Evolutionary conservation across 2,888 invertebrate species (phyloP), one percentile per base, ranked within the genome.

Genomic region (Pinctada fucata): DNA sequence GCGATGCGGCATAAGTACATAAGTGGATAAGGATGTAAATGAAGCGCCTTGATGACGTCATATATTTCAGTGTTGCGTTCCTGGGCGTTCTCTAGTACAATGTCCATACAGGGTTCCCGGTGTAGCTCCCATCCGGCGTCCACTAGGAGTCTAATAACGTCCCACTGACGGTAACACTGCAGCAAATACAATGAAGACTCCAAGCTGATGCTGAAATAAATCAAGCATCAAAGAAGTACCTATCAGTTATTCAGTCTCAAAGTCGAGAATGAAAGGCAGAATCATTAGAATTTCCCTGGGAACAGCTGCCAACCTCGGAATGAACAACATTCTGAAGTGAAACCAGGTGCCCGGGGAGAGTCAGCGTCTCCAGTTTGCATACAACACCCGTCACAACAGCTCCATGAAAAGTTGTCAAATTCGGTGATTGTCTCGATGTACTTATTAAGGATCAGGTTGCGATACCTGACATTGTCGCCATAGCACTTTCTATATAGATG

Each of bases 111-210:
- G 6, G 58, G 58, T 58, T 58, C 58, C 13, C 58, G 58, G 58
- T 58, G 58, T 6, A 58, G 58, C 58, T 58, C 58, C 58, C 58
- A 58, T 58, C 58, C 58, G 8, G 58, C 58, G 8, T 6, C 13
- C 58, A 58, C 58, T 6, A 58, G 58, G 13, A 10, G 58, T 13
- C 58, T 6, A 10, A 58, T 13, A 10, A 13, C 58, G 13, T 58
- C 58, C 58, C 58, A 58, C 13, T 58, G 58, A 58, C 58, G 8
- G 58, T 58, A 58, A 58, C 58, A 58, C 58, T 58, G 58, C 58
- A 58, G 58, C 8, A 58, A 10, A 10, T 13, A 10, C 13, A 58
- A 58, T 58, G 58, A 58, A 6, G 58, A 58, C 58, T 58, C 58
- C 58, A 13, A 13, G 6, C 13, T 58, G 13, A 10, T 10, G 58